Evolutionary conservation across 1,140 invertebrate species (phyloP), one percentile per base, ranked within the genome.

Genomic region (Dendrolimus punctatus): DNA sequence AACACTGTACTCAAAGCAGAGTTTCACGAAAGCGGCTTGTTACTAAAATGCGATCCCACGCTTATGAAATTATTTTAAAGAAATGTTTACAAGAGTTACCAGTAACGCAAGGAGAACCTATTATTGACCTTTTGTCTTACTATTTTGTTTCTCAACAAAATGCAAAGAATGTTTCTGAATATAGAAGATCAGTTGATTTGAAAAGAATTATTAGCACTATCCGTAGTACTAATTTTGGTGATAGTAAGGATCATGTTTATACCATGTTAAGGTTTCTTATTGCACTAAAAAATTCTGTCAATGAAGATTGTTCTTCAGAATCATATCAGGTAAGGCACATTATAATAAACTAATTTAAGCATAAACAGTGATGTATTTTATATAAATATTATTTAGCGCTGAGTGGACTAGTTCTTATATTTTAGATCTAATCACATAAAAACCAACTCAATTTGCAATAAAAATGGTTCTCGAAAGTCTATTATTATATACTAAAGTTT

Each of bases 61-160:
- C 74, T 2, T 86, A 83, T 50, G 80, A 84, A 49, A 77, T 86
- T 38, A 81, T 86, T 52, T 55, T 86, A 39, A 78, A 75, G 45
- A 81, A 74, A 51, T 66, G 73, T 8, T 43, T 55, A 5, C 62
- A 59, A 52, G 67, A 66, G 23, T 50, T 71, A 8, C 58, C 66
- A 4, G 46, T 42, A 39, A 38, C 43, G n/a, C 51, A 58, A 7
- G 55, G 58, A 8, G 75, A 79, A 56, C 79, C 82, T 0, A 56
- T 77, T 8, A 59, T 62, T 45, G 72, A 78, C 46, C 66, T 86
- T 41, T 55, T 84, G 9, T 81, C 77, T n/a, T 71, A 77, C 59
- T 73, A 74, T 51, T 80, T 80, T 51, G 51, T 76, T 36, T 61
- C 52, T 49, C 72, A 76, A 57, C 66, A 71, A 62, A 71, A 66